Evolutionary conservation across 2,888 invertebrate genomes (phyloP).

Genomic region (Saturnia pavonia): DNA sequence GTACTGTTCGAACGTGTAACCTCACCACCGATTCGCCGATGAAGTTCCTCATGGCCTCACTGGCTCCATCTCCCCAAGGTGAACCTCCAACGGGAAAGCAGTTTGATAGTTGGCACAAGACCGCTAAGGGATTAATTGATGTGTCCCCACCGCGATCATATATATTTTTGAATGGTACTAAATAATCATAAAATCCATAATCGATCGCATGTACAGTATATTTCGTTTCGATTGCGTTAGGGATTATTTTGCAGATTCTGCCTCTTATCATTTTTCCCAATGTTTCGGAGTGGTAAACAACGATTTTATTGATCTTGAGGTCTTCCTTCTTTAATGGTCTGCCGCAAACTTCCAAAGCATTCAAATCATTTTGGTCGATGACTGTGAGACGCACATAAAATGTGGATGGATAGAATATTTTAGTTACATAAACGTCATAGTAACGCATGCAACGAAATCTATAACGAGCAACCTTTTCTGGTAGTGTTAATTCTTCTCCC

Average conservation of each 20-base stretch:
- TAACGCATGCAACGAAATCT: conserved; percentile 2
- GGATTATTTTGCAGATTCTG: conserved; percentile 21
- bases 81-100: conserved; percentile 1
- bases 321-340: background rate
- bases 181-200: conserved; percentile 39
- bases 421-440: conserved; percentile 37
- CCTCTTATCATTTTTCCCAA: conserved; percentile 29
- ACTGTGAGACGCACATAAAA: conserved; percentile 37
- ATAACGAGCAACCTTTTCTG: background rate
- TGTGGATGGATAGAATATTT: conserved; percentile 36
- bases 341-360: conserved; percentile 10
- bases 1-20: background rate
- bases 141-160: conserved; percentile 12
- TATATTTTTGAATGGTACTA: conserved; percentile 29
- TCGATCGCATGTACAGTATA: conserved; percentile 42
- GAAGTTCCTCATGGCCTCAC: conserved; percentile 4
- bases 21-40: background rate
- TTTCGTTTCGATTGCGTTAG: conserved; percentile 12
- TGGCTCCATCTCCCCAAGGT: background rate
- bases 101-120: conserved; percentile 13
- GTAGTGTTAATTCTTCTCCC: background rate
- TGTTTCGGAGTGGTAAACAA: conserved; percentile 27
- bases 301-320: conserved; percentile 3
- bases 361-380: conserved; percentile 29
- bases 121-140: background rate